Conservation (phyloP, 2,113 vertebrate genomes). For the Triplophysa dalaica region DNA sequence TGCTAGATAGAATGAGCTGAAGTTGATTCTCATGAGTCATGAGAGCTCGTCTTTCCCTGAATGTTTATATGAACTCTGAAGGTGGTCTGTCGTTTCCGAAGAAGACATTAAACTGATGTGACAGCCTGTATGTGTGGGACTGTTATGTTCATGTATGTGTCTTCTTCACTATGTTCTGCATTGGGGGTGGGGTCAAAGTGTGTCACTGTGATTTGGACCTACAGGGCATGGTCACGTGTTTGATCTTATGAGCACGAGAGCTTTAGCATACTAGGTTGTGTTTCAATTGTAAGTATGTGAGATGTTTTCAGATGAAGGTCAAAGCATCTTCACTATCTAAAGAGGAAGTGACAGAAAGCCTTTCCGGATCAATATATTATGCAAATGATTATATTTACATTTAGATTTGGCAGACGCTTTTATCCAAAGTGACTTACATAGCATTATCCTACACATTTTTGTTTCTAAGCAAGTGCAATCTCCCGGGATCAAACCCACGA, state of each 20-base stretch:
- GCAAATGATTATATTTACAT: neutral
- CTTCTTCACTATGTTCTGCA: neutral
- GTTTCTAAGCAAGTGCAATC: too few relatives aligned
- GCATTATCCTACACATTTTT: too few relatives aligned
- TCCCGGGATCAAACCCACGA: too few relatives aligned
- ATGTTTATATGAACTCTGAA: slow-evolving; percentile 37
- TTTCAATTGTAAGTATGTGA: slow-evolving; percentile 3
- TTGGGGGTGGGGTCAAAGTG: neutral
- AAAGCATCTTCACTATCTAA: neutral
- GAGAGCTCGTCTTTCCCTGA: neutral
- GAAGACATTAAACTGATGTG: slow-evolving; percentile 15
- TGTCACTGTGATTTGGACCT: slow-evolving; percentile 14
- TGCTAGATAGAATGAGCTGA: neutral
- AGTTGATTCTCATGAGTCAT: neutral
- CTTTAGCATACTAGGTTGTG: slow-evolving; percentile 7
- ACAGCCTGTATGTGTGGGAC: neutral
- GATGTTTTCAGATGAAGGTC: neutral
- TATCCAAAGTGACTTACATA: too few relatives aligned
- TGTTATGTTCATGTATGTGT: slow-evolving; percentile 2
- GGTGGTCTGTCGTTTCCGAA: slow-evolving; percentile 30
- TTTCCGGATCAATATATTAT: too few relatives aligned
- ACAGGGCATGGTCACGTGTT: neutral
- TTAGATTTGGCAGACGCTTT: too few relatives aligned
- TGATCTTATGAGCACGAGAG: neutral
- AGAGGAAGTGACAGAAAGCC: neutral